Conservation (phyloP, 2,797 vertebrate species). For the Syncerus caffer region DNA sequence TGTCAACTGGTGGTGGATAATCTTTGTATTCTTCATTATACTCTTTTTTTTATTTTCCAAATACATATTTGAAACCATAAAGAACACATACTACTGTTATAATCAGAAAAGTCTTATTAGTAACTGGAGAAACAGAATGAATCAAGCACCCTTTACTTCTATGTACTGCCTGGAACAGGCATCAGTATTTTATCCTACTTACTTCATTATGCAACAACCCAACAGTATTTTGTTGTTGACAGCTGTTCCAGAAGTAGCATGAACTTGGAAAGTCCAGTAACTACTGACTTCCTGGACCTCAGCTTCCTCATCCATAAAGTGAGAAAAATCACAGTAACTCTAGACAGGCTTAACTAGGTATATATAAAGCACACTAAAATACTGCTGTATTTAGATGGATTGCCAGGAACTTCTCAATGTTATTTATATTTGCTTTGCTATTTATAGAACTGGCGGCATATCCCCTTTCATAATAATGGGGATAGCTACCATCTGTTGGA, state of each 20-base stretch:
- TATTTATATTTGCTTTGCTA: conserved; percentile 71
- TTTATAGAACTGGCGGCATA: conserved; percentile 59
- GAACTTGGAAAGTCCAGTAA: conserved; percentile 59
- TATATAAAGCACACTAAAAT: conserved; percentile 59
- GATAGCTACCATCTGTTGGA: conserved; percentile 64
- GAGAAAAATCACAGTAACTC: conserved; percentile 71
- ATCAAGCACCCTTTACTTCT: neutral
- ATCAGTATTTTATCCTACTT: neutral
- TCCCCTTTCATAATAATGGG: conserved; percentile 58
- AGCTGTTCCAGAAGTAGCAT: conserved; percentile 13
- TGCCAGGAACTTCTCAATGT: conserved; percentile 67
- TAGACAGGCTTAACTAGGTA: conserved; percentile 58
- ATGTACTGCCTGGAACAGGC: neutral
- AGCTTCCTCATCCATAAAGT: conserved; percentile 68
- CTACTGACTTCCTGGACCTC: conserved; percentile 61
- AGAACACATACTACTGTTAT: neutral
- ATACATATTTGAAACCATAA: neutral
- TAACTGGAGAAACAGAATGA: neutral
- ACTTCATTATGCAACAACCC: neutral
- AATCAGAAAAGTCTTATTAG: neutral
- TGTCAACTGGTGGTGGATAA: neutral
- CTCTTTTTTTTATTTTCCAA: neutral
- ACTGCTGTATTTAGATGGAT: conserved; percentile 59
- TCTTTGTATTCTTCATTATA: neutral
- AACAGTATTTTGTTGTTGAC: neutral